These are phyloP conservation scores for Muraenolepis orangiensis DNA, from an alignment of 2,797 vertebrate genomes.

Conservation along the genomic window DNA sequence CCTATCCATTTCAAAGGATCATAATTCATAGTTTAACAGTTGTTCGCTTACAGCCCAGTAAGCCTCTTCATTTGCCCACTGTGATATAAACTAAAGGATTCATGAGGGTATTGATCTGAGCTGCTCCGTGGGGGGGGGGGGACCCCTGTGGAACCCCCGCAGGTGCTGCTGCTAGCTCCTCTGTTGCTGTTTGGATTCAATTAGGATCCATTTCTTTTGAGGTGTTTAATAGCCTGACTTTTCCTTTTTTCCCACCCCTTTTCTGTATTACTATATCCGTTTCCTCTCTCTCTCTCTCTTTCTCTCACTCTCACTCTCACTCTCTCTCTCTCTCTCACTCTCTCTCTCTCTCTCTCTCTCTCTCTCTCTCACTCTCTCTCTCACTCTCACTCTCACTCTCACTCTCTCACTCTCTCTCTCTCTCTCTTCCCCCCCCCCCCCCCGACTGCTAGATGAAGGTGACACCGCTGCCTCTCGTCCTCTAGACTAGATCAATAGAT, in stretches of 20 bases:
- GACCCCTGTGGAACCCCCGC: too few relatives aligned
- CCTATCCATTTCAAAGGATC: neutral
- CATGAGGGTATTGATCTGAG: too few relatives aligned
- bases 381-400: constrained; percentile 49
- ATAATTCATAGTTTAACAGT: neutral
- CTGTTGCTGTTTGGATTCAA: too few relatives aligned
- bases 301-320: constrained; percentile 48
- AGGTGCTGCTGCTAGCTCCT: too few relatives aligned
- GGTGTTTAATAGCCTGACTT: constrained; percentile 3
- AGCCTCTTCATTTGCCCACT: constrained; percentile 20
- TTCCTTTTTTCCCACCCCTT: constrained; percentile 42
- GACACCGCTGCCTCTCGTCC: constrained; percentile 56
- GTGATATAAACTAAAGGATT: neutral
- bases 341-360: constrained; percentile 48
- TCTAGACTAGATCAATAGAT: constrained; percentile 56
- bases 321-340: constrained; percentile 50
- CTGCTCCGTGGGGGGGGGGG: too few relatives aligned
- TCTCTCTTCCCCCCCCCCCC: too few relatives aligned
- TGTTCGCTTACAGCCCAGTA: constrained; percentile 2
- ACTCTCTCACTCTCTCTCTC: constrained; percentile 49
- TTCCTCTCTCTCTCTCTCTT: constrained; percentile 47
- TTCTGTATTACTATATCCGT: constrained; percentile 42
- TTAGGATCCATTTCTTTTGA: too few relatives aligned
- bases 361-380: constrained; percentile 47
- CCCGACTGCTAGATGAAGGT: constrained; percentile 67